phyloP scores from a whole-genome alignment of 2,888 invertebrate genomes.

The Orthonychiurus folsomi region DNA sequence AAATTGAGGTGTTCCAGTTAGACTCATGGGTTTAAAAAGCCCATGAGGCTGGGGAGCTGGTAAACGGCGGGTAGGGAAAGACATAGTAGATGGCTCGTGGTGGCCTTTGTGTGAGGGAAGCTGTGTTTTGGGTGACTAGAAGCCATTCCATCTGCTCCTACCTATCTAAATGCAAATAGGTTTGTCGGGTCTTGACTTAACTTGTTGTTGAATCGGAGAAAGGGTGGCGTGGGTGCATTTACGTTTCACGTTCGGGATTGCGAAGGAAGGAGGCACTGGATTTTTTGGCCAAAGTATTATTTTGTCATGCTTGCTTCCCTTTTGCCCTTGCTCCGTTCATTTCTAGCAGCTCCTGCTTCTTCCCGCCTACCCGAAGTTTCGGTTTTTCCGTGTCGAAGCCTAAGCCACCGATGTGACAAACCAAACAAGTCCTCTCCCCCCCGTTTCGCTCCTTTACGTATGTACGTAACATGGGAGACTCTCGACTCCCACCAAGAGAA shows the following conservation, averaged over 20 bases:
- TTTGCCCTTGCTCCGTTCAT: not conserved
- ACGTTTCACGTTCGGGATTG: not conserved
- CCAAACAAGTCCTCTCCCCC: not conserved
- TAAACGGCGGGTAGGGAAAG: not conserved
- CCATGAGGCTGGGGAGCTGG: too few species aligned
- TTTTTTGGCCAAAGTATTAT: not conserved
- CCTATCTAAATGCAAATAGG: not conserved
- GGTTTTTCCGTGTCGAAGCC: not conserved
- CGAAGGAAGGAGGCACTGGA: not conserved
- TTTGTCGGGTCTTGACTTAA: conserved; percentile 1
- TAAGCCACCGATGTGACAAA: not conserved
- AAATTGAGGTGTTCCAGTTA: too few species aligned
- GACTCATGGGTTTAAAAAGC: too few species aligned
- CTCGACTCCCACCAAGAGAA: too few species aligned
- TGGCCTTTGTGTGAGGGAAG: not conserved
- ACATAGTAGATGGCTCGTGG: not conserved
- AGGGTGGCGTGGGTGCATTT: too few species aligned
- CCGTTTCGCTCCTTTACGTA: too few species aligned
- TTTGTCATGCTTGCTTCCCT: not conserved
- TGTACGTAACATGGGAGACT: too few species aligned
- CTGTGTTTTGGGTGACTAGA: conserved; percentile 1
- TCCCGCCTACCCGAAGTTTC: too few species aligned
- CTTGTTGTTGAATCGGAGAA: not conserved
- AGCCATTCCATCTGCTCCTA: not conserved
- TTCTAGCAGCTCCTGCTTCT: too few species aligned